Conservation (phyloP, 2,113 vertebrate genomes). For the Madoqua kirkii region DNA sequence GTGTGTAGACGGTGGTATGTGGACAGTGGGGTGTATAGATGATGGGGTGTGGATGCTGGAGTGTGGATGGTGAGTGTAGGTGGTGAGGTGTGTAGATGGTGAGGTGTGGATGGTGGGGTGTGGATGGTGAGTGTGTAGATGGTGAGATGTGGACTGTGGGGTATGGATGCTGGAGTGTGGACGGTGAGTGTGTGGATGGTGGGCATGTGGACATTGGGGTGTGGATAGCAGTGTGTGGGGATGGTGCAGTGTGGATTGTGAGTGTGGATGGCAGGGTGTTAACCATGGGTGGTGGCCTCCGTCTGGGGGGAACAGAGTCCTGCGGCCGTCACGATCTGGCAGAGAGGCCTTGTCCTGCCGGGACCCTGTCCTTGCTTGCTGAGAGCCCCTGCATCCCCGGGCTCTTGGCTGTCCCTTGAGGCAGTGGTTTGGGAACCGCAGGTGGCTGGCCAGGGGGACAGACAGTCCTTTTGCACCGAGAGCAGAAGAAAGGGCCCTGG, state of each 20-base stretch:
- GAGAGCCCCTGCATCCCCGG: accelerated
- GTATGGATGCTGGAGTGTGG: not conserved
- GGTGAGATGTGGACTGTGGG: accelerated
- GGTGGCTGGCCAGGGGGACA: not conserved
- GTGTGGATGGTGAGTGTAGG: not conserved
- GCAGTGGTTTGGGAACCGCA: not conserved
- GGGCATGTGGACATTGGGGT: not conserved
- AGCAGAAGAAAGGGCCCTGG: not conserved
- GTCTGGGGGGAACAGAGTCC: not conserved
- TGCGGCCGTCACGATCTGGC: accelerated
- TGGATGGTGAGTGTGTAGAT: accelerated
- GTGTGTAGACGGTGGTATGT: no score
- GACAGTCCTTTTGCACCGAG: not conserved
- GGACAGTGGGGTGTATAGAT: no score
- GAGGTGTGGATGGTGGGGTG: no score
- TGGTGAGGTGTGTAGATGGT: not conserved
- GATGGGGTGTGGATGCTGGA: not conserved
- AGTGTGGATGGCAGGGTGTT: not conserved
- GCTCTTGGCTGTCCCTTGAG: accelerated
- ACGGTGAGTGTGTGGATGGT: not conserved
- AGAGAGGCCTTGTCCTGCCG: not conserved
- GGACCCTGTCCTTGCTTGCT: not conserved
- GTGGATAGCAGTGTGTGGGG: no score
- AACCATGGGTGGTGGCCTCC: accelerated
- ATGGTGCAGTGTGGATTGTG: not conserved